These are phyloP conservation scores for Temnothorax rugatulus DNA, from an alignment of 2,888 invertebrate genomes.

Conservation along the genomic window DNA sequence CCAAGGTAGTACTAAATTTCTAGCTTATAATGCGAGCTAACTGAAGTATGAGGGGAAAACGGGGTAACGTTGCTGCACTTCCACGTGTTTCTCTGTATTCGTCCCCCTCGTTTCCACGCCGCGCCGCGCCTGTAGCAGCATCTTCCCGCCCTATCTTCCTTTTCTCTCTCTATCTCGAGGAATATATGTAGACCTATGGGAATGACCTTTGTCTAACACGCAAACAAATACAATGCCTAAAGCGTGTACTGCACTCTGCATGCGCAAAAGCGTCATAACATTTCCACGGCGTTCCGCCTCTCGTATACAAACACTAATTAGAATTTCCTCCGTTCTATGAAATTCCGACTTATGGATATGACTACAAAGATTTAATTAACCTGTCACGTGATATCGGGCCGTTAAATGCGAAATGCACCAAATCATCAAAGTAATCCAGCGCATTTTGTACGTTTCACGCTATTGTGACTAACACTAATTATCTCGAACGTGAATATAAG, in stretches of 20 bases:
- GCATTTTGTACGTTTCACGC: not conserved
- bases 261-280: slow-evolving; percentile 61
- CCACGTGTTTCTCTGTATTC: slow-evolving; percentile 60
- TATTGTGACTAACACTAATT: slow-evolving; percentile 29
- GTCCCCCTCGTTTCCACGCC: slow-evolving; percentile 19
- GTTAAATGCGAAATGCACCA: slow-evolving; percentile 32
- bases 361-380: slow-evolving; percentile 76
- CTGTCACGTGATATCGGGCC: slow-evolving; percentile 62
- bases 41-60: slow-evolving; percentile 72
- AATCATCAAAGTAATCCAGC: slow-evolving; percentile 49
- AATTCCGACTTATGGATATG: slow-evolving; percentile 62
- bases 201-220: slow-evolving; percentile 64
- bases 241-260: slow-evolving; percentile 54
- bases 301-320: slow-evolving; percentile 67
- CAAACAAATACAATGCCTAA: slow-evolving; percentile 67
- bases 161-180: slow-evolving; percentile 29
- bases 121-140: not conserved
- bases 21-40: slow-evolving; percentile 81
- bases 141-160: slow-evolving; percentile 29
- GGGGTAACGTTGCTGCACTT: slow-evolving; percentile 73
- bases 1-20: slow-evolving; percentile 83
- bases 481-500: not conserved
- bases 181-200: slow-evolving; percentile 50
- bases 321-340: slow-evolving; percentile 65
- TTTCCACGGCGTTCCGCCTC: slow-evolving; percentile 51